A percentile compares a stretch with the other conserved stretches of the same genome.
phyloP scores from a whole-genome alignment of 2,797 vertebrate species.

The Pelodytes ibericus region DNA sequence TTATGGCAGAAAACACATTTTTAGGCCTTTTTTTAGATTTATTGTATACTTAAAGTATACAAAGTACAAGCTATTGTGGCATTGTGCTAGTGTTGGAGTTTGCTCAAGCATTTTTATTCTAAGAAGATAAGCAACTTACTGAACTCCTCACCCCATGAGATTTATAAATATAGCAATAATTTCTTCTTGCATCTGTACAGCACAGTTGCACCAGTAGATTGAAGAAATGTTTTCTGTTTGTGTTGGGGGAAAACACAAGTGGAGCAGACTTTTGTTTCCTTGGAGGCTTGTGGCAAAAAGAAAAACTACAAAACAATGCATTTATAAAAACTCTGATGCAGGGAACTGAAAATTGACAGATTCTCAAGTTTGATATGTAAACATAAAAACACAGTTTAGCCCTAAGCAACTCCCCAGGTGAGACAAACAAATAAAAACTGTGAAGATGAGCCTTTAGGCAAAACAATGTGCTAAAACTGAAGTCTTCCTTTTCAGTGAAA shows the following conservation, averaged over 20 bases:
- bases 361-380: constrained; percentile 43
- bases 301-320: constrained; percentile 1
- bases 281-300: constrained; percentile 35
- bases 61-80: too few relatives aligned
- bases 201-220: constrained; percentile 3
- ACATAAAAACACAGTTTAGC: constrained; percentile 51
- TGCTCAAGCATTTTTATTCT: constrained; percentile 14
- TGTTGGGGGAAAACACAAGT: constrained; percentile 17
- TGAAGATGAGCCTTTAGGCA: constrained; percentile 43
- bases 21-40: too few relatives aligned
- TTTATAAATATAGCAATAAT: constrained; percentile 24
- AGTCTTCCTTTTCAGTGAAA: constrained; percentile 12
- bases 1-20: too few relatives aligned
- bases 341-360: constrained; percentile 43
- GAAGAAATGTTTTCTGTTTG: constrained; percentile 8
- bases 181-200: constrained; percentile 8
- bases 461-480: constrained; percentile 30
- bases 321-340: constrained; percentile 34
- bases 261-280: constrained; percentile 24
- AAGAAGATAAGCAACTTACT: constrained; percentile 29
- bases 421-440: constrained; percentile 6
- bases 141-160: constrained; percentile 22
- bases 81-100: constrained; percentile 1
- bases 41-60: too few relatives aligned
- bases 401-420: constrained; percentile 40